Conservation (phyloP, 2,888 invertebrate species). For the Prenolepis imparis region DNA sequence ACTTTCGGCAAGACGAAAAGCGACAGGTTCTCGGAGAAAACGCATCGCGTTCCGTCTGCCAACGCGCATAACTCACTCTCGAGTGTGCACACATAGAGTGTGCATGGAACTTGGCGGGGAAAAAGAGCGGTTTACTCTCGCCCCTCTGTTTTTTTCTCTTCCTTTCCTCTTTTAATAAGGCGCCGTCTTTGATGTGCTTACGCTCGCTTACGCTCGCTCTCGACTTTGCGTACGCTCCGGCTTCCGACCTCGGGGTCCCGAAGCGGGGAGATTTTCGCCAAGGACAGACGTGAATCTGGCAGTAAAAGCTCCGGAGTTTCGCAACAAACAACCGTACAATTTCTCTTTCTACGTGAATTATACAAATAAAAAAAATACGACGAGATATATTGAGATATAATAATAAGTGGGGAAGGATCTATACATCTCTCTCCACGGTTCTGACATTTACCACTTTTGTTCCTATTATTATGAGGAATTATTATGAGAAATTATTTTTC, state of each 20-base stretch:
- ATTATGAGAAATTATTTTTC: slow-evolving; percentile 38
- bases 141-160: not conserved
- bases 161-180: slow-evolving; percentile 63
- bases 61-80: slow-evolving; percentile 33
- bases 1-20: not conserved
- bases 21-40: not conserved
- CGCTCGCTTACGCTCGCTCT: slow-evolving; percentile 64
- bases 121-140: slow-evolving; percentile 55
- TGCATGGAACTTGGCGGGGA: slow-evolving; percentile 9
- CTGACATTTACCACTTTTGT: not conserved
- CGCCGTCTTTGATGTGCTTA: slow-evolving; percentile 71
- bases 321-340: not conserved
- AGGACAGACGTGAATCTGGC: slow-evolving; percentile 18
- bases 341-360: not conserved
- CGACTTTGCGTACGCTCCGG: slow-evolving; percentile 42
- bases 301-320: not conserved
- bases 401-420: not conserved
- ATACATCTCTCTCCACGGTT: not conserved
- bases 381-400: not conserved
- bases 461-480: too few species aligned
- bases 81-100: slow-evolving; percentile 12
- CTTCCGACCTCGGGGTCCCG: slow-evolving; percentile 36
- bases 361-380: not conserved
- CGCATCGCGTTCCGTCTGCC: slow-evolving; percentile 10
- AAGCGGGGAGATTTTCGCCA: slow-evolving; percentile 42